Evolutionary conservation across 2,113 vertebrate species (phyloP), one percentile per base, ranked within the genome.

Genomic region (Suncus etruscus): DNA sequence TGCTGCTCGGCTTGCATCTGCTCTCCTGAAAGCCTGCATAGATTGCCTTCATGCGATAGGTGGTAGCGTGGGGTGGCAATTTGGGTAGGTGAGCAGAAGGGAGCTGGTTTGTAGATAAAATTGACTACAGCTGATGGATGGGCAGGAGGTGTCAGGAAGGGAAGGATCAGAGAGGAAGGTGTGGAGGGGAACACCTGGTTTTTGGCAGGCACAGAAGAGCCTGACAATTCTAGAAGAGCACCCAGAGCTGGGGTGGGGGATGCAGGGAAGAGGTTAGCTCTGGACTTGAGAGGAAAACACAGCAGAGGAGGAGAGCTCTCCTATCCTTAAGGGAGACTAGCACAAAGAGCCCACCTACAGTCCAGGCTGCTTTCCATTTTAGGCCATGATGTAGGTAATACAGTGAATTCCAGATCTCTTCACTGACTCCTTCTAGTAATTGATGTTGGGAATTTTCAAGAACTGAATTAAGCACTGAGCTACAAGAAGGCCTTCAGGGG

Each of bases 381-480:
- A 63, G 66, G 66, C 31, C 72, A 85, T 20, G 89, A 69, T 91
- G 58, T 29, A 27, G 47, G n/a, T 92, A 86, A 76, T 69, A 68
- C 39, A 66, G 25, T 76, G 16, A 84, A 87, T 29, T 94, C 82
- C 24, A 83, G 50, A 58, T 87, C 74, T 87, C 24, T 89, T 96
- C 83, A 77, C 39, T 82, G 16, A 22, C 8, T 91, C 14, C 69
- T 89, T 89, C 58, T 91, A 31, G 39, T 95, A 87, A 78, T 70
- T 89, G 69, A 92, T 74, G 27, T 72, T 22, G n/a, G 29, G 75
- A 83, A 47, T 87, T 95, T 93, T 31, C 29, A 76, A 88, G 89
- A 76, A 9, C 31, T 80, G 86, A 90, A 31, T 20, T 77, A 94
- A 82, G 39, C 12, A 73, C 25, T 91, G 54, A 91, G 74, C 58